Evolutionary conservation across 2,113 vertebrate genomes (phyloP).

Genomic region (Cryptomyrus ogoouensis): DNA sequence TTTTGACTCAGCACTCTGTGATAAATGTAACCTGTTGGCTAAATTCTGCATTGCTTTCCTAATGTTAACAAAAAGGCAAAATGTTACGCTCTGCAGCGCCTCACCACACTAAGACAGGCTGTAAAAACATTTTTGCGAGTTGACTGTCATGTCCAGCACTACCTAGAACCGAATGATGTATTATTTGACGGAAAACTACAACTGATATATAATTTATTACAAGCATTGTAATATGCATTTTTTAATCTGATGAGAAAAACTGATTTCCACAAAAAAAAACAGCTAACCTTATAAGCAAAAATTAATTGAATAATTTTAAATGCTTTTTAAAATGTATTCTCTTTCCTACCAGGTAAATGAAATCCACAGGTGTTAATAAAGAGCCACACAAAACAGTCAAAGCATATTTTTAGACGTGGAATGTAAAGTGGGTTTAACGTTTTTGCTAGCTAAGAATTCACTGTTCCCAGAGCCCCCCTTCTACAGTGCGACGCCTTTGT

Average conservation of each 20-base stretch:
- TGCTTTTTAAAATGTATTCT: background rate
- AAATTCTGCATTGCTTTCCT: background rate
- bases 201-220: background rate
- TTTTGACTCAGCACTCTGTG: background rate
- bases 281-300: background rate
- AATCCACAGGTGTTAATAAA: background rate
- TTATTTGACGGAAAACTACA: background rate
- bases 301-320: background rate
- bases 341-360: background rate
- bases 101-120: background rate
- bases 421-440: background rate
- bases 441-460: background rate
- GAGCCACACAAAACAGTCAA: background rate
- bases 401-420: background rate
- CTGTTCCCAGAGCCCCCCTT: background rate
- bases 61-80: slow-evolving; percentile 3
- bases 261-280: background rate
- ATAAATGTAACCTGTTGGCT: slow-evolving; percentile 2
- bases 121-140: background rate
- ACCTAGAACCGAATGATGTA: background rate
- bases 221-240: background rate
- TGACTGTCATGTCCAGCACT: background rate
- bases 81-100: background rate
- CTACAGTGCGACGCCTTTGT: background rate
- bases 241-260: background rate